A percentile compares a stretch with the other conserved stretches of the same genome.
Conservation (phyloP, 2,888 invertebrate species). For the Noctua pronuba region DNA sequence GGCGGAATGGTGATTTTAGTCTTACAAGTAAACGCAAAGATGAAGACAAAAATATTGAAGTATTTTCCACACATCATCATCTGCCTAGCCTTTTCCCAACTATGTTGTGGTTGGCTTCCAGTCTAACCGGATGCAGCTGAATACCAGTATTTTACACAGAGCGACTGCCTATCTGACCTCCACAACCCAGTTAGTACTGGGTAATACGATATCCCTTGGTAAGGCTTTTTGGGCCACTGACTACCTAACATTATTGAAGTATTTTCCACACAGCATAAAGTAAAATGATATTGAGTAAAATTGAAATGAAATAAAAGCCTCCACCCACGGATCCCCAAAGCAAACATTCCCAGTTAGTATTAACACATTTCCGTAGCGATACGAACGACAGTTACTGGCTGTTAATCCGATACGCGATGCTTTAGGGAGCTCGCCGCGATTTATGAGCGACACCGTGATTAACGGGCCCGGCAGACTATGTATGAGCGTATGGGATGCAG, state of each 20-base stretch:
- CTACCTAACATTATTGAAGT: no score
- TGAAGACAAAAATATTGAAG: background rate
- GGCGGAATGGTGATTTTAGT: background rate
- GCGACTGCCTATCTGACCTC: no score
- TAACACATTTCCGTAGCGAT: slow-evolving; percentile 78
- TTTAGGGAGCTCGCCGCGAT: slow-evolving; percentile 77
- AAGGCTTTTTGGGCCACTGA: no score
- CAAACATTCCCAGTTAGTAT: slow-evolving; percentile 71
- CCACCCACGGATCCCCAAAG: slow-evolving; percentile 48
- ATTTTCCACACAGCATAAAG: background rate
- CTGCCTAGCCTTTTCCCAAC: no score
- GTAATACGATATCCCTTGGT: no score
- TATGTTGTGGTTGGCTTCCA: no score
- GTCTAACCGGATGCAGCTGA: no score
- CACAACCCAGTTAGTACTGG: no score
- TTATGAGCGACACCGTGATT: slow-evolving; percentile 78
- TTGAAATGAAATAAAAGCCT: background rate
- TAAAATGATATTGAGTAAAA: background rate
- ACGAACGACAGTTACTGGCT: slow-evolving; percentile 73
- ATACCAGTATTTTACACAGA: no score
- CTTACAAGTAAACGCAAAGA: background rate
- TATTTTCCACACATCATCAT: background rate
- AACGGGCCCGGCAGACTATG: slow-evolving; percentile 63
- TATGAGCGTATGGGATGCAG: slow-evolving; percentile 37
- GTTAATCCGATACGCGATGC: slow-evolving; percentile 81